phyloP scores from a whole-genome alignment of 2,888 invertebrate genomes.

The Plutella xylostella region DNA sequence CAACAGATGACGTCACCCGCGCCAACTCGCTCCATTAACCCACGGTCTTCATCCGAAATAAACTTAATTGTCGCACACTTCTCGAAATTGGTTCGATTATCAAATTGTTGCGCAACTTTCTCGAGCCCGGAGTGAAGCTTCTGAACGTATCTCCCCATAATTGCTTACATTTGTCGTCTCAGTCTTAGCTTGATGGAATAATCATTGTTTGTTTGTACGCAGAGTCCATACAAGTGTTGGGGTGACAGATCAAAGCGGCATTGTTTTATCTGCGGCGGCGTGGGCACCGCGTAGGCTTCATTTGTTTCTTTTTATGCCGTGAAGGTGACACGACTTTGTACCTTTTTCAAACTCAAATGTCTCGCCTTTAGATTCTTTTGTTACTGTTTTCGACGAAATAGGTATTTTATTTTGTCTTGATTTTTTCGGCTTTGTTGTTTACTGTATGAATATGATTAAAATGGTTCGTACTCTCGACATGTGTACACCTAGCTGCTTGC shows the following conservation, averaged over 20 bases:
- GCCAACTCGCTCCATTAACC: not conserved
- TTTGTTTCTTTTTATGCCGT: slow-evolving; percentile 11
- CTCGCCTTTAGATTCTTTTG: too few relatives aligned
- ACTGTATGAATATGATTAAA: too few relatives aligned
- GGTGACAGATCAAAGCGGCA: slow-evolving; percentile 47
- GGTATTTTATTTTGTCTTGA: too few relatives aligned
- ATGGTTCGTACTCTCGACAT: too few relatives aligned
- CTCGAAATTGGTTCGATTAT: slow-evolving; percentile 6
- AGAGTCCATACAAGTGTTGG: slow-evolving; percentile 32
- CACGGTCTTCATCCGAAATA: slow-evolving; percentile 31
- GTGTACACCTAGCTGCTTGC: too few relatives aligned
- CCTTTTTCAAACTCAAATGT: slow-evolving; percentile 1
- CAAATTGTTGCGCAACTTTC: slow-evolving; percentile 11
- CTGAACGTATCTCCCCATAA: not conserved
- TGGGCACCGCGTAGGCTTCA: not conserved
- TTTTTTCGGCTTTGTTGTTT: too few relatives aligned
- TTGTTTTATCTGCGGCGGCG: slow-evolving; percentile 46
- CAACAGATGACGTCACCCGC: slow-evolving; percentile 53
- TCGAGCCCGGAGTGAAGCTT: not conserved
- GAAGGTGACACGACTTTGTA: slow-evolving; percentile 27
- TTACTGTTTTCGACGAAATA: too few relatives aligned
- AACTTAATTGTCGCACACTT: slow-evolving; percentile 31
- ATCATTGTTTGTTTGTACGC: not conserved
- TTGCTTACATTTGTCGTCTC: not conserved
- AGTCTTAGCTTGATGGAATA: too few relatives aligned